phyloP scores from a whole-genome alignment of 2,113 vertebrate genomes.

The Dolichotis patagonum region DNA sequence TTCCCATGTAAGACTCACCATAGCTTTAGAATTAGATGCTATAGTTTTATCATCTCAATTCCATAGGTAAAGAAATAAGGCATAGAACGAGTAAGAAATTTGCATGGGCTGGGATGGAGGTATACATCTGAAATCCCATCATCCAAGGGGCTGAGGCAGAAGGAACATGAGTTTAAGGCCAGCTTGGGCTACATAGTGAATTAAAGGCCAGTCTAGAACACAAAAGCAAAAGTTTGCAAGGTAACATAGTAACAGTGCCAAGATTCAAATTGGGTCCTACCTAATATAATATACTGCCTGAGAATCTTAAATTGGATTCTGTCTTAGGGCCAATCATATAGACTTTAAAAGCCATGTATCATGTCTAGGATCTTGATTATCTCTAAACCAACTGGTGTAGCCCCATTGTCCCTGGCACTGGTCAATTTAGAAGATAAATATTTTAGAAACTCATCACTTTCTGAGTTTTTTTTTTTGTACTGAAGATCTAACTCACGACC shows the following conservation, averaged over 20 bases:
- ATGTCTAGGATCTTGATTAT: neutral
- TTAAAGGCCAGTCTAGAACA: neutral
- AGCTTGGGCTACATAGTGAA: neutral
- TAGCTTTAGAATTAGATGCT: neutral
- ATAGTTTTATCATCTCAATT: constrained; percentile 39
- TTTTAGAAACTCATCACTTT: constrained; percentile 38
- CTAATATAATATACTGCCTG: neutral
- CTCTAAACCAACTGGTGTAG: neutral
- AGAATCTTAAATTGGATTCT: constrained; percentile 49
- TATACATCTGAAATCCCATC: neutral
- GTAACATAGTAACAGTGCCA: constrained; percentile 9
- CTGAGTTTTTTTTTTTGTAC: neutral
- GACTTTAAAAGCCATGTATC: neutral
- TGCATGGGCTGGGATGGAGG: neutral
- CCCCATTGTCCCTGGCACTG: constrained; percentile 2
- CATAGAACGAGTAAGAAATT: constrained; percentile 47
- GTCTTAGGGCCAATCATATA: neutral
- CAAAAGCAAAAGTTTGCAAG: neutral
- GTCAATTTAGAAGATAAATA: constrained; percentile 4
- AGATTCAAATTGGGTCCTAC: constrained; percentile 15
- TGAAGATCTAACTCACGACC: too few relatives aligned
- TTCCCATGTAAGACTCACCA: neutral
- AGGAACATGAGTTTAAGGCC: neutral
- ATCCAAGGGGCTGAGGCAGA: neutral
- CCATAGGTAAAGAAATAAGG: constrained; percentile 33